phyloP scores from a whole-genome alignment of 2,888 invertebrate genomes.

The Isotomurus palustris region DNA sequence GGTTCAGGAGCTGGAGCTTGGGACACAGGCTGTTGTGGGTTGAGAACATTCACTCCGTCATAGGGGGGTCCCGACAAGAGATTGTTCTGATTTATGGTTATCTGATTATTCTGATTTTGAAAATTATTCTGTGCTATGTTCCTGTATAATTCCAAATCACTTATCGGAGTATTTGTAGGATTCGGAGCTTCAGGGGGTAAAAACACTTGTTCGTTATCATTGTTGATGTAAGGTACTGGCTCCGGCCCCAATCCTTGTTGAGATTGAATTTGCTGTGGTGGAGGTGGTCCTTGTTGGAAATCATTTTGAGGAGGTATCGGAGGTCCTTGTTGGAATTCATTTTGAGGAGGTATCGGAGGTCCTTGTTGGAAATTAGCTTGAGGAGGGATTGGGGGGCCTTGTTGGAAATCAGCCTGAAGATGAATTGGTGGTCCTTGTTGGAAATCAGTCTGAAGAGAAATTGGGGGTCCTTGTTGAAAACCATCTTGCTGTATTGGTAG shows the following conservation, averaged over 20 bases:
- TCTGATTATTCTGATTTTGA: neutral
- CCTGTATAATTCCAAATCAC: no score
- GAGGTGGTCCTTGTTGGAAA: no score
- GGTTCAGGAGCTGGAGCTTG: conserved; percentile 9
- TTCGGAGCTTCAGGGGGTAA: no score
- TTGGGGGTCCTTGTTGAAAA: neutral
- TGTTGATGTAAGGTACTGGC: no score
- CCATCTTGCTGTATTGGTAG: neutral
- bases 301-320: neutral
- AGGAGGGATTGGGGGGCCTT: neutral
- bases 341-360: neutral
- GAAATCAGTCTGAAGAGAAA: no score
- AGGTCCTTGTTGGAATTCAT: neutral
- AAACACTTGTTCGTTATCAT: no score
- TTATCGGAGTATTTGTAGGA: neutral
- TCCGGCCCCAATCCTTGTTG: no score
- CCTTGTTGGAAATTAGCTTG: neutral
- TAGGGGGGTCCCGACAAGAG: no score
- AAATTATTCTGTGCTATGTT: neutral
- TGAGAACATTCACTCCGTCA: no score
- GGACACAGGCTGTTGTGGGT: no score
- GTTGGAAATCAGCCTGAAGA: no score
- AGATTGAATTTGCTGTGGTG: neutral
- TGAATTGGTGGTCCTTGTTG: neutral
- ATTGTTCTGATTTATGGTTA: no score